A percentile compares a stretch with the other conserved stretches of the same genome.
Conservation (phyloP, 2,797 vertebrate species). For the Notamacropus eugenii region DNA sequence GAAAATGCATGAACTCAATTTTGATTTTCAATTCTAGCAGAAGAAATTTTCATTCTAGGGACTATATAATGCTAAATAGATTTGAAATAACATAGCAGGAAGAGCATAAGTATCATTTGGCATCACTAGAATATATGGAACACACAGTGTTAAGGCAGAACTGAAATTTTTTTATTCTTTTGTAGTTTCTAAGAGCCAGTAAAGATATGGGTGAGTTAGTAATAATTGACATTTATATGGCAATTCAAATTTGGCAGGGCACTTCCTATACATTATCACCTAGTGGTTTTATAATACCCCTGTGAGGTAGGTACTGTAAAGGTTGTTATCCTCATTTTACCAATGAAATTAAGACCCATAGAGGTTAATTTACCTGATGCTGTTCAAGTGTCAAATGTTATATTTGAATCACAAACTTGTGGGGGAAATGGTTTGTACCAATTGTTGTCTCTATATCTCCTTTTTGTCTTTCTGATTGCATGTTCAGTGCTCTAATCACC, state of each 20-base stretch:
- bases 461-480: background rate
- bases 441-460: background rate
- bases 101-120: background rate
- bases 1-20: slow-evolving; percentile 4
- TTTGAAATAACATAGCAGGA: background rate
- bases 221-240: background rate
- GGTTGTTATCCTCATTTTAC: background rate
- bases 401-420: background rate
- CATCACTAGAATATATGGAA: background rate
- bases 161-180: background rate
- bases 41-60: background rate
- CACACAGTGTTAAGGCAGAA: background rate
- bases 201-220: background rate
- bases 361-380: background rate
- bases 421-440: background rate
- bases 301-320: background rate
- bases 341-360: background rate
- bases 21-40: slow-evolving; percentile 5
- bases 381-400: background rate
- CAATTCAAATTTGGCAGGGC: background rate
- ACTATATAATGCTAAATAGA: background rate
- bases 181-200: background rate
- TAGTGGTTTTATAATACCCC: background rate
- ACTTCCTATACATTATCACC: background rate
- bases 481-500: background rate